phyloP scores from a whole-genome alignment of 2,888 invertebrate genomes.

The Stenchaetothrips biformis region DNA sequence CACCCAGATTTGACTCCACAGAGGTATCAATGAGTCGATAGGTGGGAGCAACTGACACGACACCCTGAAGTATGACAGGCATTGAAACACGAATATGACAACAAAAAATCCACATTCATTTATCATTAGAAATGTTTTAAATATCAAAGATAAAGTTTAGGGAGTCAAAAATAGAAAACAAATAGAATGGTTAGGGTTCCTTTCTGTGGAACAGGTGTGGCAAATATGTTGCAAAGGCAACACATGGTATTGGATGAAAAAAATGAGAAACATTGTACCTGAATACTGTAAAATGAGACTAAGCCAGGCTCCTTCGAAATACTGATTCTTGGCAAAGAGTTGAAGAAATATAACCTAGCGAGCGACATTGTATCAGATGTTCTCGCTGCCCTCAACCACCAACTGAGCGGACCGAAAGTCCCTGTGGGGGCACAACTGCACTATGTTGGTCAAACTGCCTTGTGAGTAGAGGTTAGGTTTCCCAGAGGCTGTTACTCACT shows the following conservation, averaged over 20 bases:
- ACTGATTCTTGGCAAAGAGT: constrained; percentile 3
- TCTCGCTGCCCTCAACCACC: neutral
- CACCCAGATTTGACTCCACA: neutral
- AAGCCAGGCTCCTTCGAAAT: neutral
- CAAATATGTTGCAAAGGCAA: neutral
- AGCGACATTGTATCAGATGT: neutral
- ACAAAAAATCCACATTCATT: neutral
- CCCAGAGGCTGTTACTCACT: neutral
- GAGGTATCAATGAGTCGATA: neutral
- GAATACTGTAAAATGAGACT: neutral
- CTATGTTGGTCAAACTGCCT: neutral
- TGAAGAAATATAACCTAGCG: neutral
- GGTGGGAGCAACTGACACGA: too few species aligned
- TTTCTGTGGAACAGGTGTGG: neutral
- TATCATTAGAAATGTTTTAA: neutral
- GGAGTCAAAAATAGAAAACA: neutral
- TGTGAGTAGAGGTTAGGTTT: neutral
- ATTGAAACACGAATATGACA: neutral
- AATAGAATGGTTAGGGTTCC: neutral
- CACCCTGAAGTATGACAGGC: neutral
- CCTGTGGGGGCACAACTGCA: neutral
- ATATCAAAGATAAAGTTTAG: neutral
- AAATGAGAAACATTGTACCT: neutral
- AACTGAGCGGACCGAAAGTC: neutral
- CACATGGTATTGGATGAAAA: neutral